phyloP scores from a whole-genome alignment of 2,797 vertebrate species.

The Gambusia yucatana region DNA sequence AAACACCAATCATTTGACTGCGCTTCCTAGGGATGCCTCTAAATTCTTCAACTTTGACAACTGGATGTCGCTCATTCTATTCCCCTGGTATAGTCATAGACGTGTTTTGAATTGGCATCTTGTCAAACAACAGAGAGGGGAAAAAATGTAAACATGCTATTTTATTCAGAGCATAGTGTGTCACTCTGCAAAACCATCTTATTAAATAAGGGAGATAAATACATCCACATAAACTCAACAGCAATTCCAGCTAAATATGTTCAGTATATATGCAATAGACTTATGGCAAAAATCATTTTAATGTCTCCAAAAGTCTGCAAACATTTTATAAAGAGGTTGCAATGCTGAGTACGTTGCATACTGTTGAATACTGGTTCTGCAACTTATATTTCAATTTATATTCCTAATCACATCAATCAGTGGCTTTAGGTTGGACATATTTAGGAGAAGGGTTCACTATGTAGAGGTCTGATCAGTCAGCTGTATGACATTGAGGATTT shows the following conservation, averaged over 20 bases:
- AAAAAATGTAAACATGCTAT: constrained; percentile 16
- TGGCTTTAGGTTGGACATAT: constrained; percentile 10
- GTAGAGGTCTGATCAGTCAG: constrained; percentile 12
- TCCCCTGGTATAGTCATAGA: constrained; percentile 11
- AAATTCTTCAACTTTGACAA: constrained; percentile 29
- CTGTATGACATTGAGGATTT: constrained; percentile 5
- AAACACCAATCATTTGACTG: constrained; percentile 30
- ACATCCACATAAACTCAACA: too few relatives aligned
- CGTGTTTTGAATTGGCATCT: constrained; percentile 25
- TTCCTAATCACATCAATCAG: constrained; percentile 6
- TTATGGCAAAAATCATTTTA: constrained; percentile 20
- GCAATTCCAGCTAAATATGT: constrained; percentile 22
- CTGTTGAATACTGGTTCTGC: too few relatives aligned
- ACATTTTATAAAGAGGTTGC: background rate
- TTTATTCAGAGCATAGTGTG: constrained; percentile 33
- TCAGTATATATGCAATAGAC: constrained; percentile 13
- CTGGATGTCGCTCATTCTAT: constrained; percentile 6
- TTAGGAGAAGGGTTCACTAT: background rate
- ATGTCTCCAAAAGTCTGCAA: constrained; percentile 25
- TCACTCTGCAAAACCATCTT: constrained; percentile 34
- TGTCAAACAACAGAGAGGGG: constrained; percentile 19
- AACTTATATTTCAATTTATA: background rate
- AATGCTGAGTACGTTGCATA: background rate
- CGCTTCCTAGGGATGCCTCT: constrained; percentile 12
- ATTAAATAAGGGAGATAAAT: constrained; percentile 19